phyloP scores from a whole-genome alignment of 2,113 vertebrate species.

The Emydura subglobosa region DNA sequence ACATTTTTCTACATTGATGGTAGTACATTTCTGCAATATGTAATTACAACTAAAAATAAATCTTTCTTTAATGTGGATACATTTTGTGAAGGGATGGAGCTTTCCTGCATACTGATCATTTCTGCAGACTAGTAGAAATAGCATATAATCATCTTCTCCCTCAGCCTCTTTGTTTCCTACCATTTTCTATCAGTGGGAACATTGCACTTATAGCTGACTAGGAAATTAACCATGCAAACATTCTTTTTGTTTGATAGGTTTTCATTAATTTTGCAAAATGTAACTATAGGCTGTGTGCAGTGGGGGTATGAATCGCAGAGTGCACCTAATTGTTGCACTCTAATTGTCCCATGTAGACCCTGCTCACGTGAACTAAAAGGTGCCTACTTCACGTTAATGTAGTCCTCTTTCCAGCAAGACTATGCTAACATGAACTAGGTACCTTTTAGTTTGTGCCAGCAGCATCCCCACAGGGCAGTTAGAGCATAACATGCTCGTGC shows the following conservation, averaged over 20 bases:
- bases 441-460: not conserved
- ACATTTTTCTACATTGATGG: not conserved
- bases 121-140: not conserved
- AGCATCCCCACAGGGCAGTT: not conserved
- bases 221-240: not conserved
- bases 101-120: not conserved
- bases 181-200: not conserved
- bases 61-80: not conserved
- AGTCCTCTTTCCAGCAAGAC: not conserved
- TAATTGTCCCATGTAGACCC: not conserved
- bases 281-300: not conserved
- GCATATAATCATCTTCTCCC: not conserved
- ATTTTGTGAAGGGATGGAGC: not conserved
- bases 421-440: not conserved
- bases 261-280: not conserved
- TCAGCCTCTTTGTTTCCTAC: not conserved
- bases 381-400: not conserved
- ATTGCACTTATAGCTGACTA: not conserved
- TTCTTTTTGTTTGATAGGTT: not conserved
- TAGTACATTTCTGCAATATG: not conserved
- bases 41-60: not conserved
- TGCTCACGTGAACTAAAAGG: not conserved
- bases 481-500: not conserved
- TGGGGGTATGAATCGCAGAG: not conserved
- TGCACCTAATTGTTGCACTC: not conserved